Evolutionary conservation across 2,888 invertebrate species (phyloP).

Genomic region (Eupithecia dodoneata): DNA sequence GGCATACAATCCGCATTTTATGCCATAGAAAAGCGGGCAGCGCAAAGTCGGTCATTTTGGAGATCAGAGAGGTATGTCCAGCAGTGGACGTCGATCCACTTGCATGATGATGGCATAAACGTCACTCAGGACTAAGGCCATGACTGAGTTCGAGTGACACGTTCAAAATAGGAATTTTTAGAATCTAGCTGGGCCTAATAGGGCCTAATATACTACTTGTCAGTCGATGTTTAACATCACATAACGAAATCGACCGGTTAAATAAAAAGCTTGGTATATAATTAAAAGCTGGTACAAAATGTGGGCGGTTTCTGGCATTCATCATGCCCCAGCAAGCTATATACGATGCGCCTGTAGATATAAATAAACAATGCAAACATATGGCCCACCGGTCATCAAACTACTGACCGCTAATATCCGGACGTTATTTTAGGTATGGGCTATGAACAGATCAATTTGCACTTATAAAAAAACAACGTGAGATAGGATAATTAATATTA

Average conservation of each 20-base stretch:
- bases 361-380: constrained; percentile 80
- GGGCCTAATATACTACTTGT: neutral
- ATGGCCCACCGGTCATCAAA: constrained; percentile 67
- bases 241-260: neutral
- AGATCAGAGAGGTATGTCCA: too few relatives aligned
- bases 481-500: neutral
- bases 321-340: constrained; percentile 68
- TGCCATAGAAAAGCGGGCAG: too few relatives aligned
- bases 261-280: constrained; percentile 2
- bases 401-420: constrained; percentile 58
- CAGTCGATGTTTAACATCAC: neutral
- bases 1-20: too few relatives aligned
- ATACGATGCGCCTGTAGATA: constrained; percentile 66
- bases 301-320: constrained; percentile 78
- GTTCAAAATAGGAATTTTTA: too few relatives aligned
- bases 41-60: too few relatives aligned
- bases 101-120: too few relatives aligned
- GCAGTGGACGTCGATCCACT: too few relatives aligned
- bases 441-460: neutral
- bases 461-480: neutral
- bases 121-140: too few relatives aligned
- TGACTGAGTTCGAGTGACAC: too few relatives aligned
- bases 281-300: constrained; percentile 6
- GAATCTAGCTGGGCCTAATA: neutral
- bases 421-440: constrained; percentile 47